Conservation (phyloP, 2,888 invertebrate genomes). For the Peribatodes rhomboidaria region DNA sequence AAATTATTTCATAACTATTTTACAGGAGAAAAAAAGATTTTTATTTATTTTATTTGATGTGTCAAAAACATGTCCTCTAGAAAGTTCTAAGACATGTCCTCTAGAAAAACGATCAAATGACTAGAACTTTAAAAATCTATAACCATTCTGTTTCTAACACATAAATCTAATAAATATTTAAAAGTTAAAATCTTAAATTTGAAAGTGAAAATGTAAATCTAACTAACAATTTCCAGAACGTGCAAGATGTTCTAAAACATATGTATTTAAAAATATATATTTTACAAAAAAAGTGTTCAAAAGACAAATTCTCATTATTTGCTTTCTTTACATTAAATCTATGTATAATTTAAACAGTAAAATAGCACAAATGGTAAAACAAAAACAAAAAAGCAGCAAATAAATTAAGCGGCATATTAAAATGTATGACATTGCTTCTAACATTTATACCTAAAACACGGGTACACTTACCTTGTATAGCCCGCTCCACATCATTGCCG, state of each 20-base stretch:
- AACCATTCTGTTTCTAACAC: slow-evolving; percentile 16
- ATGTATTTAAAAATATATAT: not conserved
- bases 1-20: too few species aligned
- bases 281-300: slow-evolving; percentile 7
- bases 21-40: too few species aligned
- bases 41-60: not conserved
- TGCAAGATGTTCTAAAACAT: slow-evolving; percentile 12
- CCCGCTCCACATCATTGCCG: too few species aligned
- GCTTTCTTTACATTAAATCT: slow-evolving; percentile 47
- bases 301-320: slow-evolving; percentile 58
- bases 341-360: slow-evolving; percentile 34
- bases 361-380: slow-evolving; percentile 53
- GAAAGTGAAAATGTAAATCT: not conserved
- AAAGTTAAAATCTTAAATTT: not conserved
- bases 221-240: not conserved
- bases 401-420: slow-evolving; percentile 70
- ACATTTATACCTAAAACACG: slow-evolving; percentile 54
- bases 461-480: slow-evolving; percentile 58
- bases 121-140: slow-evolving; percentile 43
- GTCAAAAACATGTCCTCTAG: slow-evolving; percentile 53
- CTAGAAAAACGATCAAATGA: slow-evolving; percentile 56
- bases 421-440: slow-evolving; percentile 63
- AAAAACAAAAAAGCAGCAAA: slow-evolving; percentile 75
- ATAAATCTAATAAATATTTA: slow-evolving; percentile 8
- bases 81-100: slow-evolving; percentile 53